Percentiles rank a stretch among this genome's conserved stretches.
Evolutionary conservation across 2,113 vertebrate species (phyloP).

Genomic region (Alectura lathami): DNA sequence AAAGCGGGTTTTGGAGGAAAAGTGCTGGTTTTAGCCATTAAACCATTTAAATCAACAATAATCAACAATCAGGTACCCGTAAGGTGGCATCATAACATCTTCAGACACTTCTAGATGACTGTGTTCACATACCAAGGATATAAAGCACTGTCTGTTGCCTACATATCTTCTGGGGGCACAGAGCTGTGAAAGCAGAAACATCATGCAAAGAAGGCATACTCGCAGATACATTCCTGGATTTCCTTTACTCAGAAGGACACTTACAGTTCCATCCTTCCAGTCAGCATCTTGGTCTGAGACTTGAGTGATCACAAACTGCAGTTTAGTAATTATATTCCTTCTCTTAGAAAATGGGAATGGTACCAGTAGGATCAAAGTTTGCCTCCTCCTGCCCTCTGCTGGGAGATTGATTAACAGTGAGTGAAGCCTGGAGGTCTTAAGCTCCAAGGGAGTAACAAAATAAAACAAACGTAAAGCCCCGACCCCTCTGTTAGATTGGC

Average conservation of each 20-base stretch:
- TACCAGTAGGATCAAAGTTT: neutral
- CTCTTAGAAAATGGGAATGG: fast-evolving
- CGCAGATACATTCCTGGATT: neutral
- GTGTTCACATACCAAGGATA: neutral
- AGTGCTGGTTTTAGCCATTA: neutral
- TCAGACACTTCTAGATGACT: neutral
- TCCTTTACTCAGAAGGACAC: neutral
- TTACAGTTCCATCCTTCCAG: neutral
- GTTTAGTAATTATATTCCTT: neutral
- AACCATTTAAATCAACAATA: neutral
- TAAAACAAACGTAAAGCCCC: neutral
- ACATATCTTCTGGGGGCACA: no score
- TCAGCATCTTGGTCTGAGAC: neutral
- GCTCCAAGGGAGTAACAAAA: neutral
- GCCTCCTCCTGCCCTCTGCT: neutral
- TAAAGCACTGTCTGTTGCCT: neutral
- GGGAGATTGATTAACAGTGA: neutral
- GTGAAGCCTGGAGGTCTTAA: neutral
- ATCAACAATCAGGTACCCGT: no score
- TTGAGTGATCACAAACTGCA: neutral
- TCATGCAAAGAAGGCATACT: neutral
- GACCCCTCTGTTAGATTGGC: neutral
- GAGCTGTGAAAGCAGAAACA: neutral
- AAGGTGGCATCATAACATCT: neutral
- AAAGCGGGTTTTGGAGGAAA: neutral